phyloP scores from a whole-genome alignment of 1,140 invertebrate species.

The Diachasma alloeum region DNA sequence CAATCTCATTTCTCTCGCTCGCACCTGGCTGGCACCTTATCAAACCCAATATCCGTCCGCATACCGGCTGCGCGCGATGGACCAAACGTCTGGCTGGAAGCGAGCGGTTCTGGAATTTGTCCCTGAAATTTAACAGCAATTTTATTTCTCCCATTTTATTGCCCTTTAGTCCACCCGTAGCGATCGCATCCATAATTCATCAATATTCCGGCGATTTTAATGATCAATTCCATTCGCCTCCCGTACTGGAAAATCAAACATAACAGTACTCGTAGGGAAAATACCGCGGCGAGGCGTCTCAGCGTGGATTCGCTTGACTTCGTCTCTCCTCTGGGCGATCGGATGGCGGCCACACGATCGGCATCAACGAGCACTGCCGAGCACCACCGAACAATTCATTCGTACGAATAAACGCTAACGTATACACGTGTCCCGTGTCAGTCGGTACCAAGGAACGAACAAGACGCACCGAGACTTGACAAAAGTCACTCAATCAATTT shows the following conservation, averaged over 20 bases:
- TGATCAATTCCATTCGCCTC: neutral
- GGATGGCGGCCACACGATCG: neutral
- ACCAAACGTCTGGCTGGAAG: neutral
- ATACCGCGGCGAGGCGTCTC: neutral
- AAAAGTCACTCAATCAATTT: neutral
- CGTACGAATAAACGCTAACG: neutral
- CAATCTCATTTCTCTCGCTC: neutral
- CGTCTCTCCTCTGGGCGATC: neutral
- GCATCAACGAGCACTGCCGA: neutral
- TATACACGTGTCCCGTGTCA: conserved; percentile 31
- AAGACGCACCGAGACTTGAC: neutral
- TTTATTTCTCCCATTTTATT: no score
- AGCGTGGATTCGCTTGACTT: neutral
- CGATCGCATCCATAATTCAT: neutral
- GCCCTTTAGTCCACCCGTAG: no score
- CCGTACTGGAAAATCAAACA: neutral
- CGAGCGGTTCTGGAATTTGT: neutral
- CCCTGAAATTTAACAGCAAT: neutral
- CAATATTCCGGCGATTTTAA: no score
- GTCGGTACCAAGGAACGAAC: conserved; percentile 25
- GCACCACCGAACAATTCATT: conserved; percentile 1
- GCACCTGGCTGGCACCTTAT: neutral
- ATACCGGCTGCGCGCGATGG: neutral
- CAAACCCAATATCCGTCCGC: neutral
- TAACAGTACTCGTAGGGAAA: neutral